phyloP scores from a whole-genome alignment of 2,888 invertebrate genomes.

The Tenthredo notha region DNA sequence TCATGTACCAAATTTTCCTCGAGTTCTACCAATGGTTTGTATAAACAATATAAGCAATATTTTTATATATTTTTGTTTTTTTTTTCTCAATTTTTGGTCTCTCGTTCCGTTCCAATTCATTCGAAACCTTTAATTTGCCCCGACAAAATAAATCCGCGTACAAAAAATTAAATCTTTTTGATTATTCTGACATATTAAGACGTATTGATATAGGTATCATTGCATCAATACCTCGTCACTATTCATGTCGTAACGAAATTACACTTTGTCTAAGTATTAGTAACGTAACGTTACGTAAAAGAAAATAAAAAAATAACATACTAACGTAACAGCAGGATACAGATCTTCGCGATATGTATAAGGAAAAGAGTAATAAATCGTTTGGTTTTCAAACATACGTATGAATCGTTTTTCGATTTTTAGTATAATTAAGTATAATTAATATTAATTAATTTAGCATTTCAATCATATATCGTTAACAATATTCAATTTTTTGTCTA shows the following conservation, averaged over 20 bases:
- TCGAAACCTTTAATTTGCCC: no score
- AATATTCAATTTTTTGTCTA: background rate
- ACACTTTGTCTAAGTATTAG: background rate
- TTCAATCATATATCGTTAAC: background rate
- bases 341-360: background rate
- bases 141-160: no score
- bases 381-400: no score
- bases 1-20: conserved; percentile 45
- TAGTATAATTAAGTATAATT: no score
- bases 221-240: background rate
- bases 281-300: conserved; percentile 18
- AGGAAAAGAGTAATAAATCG: background rate
- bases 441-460: no score
- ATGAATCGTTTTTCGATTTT: no score
- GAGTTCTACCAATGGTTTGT: conserved; percentile 19
- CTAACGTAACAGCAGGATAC: background rate
- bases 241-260: background rate
- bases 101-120: no score
- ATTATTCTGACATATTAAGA: conserved; percentile 16
- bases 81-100: background rate
- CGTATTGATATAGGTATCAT: background rate
- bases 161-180: background rate
- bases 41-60: no score
- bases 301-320: background rate
- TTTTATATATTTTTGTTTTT: background rate